Percentiles rank a stretch among this genome's conserved stretches.
Conservation (phyloP, 2,113 vertebrate species). For the Leiothrix lutea region DNA sequence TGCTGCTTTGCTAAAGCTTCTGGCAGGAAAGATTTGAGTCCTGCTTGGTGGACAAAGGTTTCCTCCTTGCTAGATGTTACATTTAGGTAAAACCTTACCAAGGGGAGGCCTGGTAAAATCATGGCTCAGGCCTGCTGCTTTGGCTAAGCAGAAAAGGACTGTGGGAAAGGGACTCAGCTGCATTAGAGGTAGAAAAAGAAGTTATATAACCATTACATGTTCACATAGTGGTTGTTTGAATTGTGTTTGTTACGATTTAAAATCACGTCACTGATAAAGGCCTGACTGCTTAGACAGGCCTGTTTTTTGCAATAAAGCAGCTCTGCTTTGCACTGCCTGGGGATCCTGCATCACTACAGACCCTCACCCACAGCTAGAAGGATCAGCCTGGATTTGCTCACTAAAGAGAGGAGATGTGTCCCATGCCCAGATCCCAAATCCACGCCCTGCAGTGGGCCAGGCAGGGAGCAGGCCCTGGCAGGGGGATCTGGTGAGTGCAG, state of each 20-base stretch:
- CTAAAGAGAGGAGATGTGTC: too few relatives aligned
- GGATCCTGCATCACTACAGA: background rate
- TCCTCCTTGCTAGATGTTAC: background rate
- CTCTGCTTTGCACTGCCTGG: background rate
- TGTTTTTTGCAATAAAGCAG: background rate
- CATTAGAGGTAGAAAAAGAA: background rate
- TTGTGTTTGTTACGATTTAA: background rate
- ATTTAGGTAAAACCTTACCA: background rate
- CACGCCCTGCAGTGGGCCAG: background rate
- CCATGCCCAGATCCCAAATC: background rate
- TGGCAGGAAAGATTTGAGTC: background rate
- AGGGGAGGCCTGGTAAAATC: background rate
- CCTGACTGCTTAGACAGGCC: background rate
- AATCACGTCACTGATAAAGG: background rate
- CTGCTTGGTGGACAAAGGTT: background rate
- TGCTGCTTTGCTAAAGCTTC: background rate
- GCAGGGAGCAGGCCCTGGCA: background rate
- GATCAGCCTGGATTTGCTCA: background rate
- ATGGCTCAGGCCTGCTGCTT: background rate
- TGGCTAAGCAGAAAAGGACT: background rate
- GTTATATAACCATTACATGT: fast-evolving
- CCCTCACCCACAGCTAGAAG: background rate
- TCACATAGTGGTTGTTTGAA: background rate
- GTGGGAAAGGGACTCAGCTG: background rate
- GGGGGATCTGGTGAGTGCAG: background rate